Conservation (phyloP, 2,888 invertebrate species). For the Acleris sparsana region DNA sequence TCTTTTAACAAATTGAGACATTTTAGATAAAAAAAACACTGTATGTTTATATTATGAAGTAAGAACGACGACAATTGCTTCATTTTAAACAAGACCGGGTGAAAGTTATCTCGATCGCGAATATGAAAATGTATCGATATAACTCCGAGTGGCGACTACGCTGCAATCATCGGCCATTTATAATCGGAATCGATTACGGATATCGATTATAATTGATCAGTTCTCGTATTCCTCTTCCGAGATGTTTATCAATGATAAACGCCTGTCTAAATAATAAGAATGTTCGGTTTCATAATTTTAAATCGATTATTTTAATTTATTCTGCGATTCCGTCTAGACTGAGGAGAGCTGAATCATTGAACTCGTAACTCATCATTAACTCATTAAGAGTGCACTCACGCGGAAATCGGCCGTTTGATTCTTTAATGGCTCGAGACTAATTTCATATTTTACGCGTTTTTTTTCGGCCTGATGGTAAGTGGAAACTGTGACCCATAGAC, state of each 20-base stretch:
- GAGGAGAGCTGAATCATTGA: background rate
- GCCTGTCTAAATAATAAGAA: slow-evolving; percentile 33
- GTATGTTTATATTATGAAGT: background rate
- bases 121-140: slow-evolving; percentile 41
- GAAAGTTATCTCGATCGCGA: slow-evolving; percentile 30
- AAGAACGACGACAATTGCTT: slow-evolving; percentile 19
- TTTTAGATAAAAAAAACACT: slow-evolving; percentile 29
- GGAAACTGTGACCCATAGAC: too few species aligned
- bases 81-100: slow-evolving; percentile 21
- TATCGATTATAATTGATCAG: slow-evolving; percentile 65
- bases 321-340: slow-evolving; percentile 10
- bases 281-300: slow-evolving; percentile 24
- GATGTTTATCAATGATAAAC: slow-evolving; percentile 59
- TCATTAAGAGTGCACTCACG: background rate
- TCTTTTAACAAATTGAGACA: slow-evolving; percentile 31
- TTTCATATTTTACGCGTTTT: background rate
- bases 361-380: background rate
- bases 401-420: background rate
- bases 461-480: too few species aligned
- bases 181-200: slow-evolving; percentile 70
- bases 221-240: slow-evolving; percentile 52
- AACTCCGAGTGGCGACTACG: slow-evolving; percentile 53
- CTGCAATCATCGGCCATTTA: slow-evolving; percentile 63
- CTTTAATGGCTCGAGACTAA: background rate
- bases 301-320: slow-evolving; percentile 34